Conservation (phyloP, 2,797 vertebrate species). For the Sylvilagus floridanus region DNA sequence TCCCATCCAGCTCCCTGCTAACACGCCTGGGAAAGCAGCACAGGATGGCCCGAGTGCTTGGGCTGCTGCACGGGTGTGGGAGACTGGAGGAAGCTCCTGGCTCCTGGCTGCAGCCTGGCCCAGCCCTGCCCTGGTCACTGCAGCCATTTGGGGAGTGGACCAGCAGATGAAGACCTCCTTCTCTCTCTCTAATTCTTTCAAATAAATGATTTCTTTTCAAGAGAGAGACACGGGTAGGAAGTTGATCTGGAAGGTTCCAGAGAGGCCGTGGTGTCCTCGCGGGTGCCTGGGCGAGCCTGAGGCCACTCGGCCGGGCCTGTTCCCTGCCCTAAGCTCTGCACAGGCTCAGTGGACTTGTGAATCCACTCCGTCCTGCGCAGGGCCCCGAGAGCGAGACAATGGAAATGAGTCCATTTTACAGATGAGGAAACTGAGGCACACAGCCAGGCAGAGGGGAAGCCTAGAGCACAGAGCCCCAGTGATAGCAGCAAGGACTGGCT, state of each 20-base stretch:
- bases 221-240: background rate
- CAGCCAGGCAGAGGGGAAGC: background rate
- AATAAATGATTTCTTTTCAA: too few species aligned
- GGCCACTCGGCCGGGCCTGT: background rate
- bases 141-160: too few species aligned
- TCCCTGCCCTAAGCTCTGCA: background rate
- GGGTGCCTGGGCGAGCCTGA: background rate
- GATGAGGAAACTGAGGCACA: constrained; percentile 36
- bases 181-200: too few species aligned
- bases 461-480: background rate
- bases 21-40: too few species aligned
- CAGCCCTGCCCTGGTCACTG: too few species aligned
- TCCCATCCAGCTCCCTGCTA: too few species aligned
- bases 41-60: too few species aligned
- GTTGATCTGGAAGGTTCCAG: background rate
- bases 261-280: background rate
- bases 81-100: too few species aligned
- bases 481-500: too few species aligned
- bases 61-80: too few species aligned
- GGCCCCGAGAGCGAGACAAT: background rate
- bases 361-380: background rate
- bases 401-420: background rate
- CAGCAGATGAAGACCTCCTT: too few species aligned
- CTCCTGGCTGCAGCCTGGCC: too few species aligned
- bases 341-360: background rate